Evolutionary conservation across 2,113 vertebrate genomes (phyloP), one percentile per base, ranked within the genome.

Genomic region (Barbus barbus): DNA sequence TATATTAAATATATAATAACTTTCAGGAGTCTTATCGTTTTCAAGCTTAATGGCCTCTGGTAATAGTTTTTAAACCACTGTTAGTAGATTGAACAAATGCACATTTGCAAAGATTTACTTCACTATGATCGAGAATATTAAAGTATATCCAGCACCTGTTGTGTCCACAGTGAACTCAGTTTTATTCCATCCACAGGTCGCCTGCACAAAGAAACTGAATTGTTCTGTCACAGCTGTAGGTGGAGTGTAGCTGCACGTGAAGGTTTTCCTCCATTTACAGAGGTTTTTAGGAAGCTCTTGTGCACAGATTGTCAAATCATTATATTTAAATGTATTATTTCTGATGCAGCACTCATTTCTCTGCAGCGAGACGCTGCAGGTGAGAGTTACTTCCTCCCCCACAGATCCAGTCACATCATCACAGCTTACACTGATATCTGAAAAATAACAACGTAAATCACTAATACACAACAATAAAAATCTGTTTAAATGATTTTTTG

Each of bases 241-340:
- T 53, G 53, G 0, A 73, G 9, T 14, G 69, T 73, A 44, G 4
- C 0, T 9, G 36, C n/a, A 73, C 12, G 69, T 60, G 9, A 82
- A 3, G 11, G 1, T 60, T 0, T 46, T 46, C 9, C 38, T 67
- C 22, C 3, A 0, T 5, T 2, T 26, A 67, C 60, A 31, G n/a
- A 12, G 1, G 41, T 44, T 3, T 0, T 0, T 0, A 22, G 4
- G 12, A 36, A 18, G 0, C 0, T 38, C 0, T 8, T 26, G 0
- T 16, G 0, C 2, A 41, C 28, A 77, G 48, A 76, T n/a, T 33
- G 0, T 1, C 1, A 0, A 2, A 9, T 44, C 41, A 44, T 44
- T 12, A 44, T 12, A 12, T 12, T 44, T 9, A 44, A 44, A 44
- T 11, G 11, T 44, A 44, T 44, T 12, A 9, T 0, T 44, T 12